Conservation (phyloP, 2,888 invertebrate genomes). For the Phaedon cochleariae region DNA sequence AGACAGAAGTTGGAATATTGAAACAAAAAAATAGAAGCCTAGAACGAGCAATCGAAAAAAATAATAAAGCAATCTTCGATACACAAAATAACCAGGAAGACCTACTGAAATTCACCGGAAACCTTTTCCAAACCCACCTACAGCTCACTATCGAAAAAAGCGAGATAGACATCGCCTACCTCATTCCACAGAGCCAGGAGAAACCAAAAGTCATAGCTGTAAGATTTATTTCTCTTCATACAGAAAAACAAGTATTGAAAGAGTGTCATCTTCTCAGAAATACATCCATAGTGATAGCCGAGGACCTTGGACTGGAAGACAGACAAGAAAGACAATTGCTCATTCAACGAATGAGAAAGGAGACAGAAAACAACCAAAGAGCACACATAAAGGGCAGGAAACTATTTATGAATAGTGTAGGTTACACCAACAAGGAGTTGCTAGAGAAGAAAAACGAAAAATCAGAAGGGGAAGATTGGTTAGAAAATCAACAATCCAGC, state of each 20-base stretch:
- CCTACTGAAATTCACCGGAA: background rate
- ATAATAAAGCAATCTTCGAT: background rate
- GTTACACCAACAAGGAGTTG: conserved; percentile 4
- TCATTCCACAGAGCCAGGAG: background rate
- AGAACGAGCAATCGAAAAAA: too few relatives aligned
- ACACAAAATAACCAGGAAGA: background rate
- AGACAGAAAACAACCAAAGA: conserved; percentile 4
- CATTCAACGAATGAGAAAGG: background rate
- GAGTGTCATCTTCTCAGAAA: background rate
- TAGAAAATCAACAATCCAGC: too few relatives aligned
- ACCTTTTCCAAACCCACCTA: background rate
- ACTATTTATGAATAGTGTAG: conserved; percentile 5
- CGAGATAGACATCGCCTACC: background rate
- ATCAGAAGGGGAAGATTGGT: background rate
- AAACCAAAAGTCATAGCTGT: background rate
- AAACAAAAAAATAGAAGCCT: too few relatives aligned
- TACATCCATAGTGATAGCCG: conserved; percentile 1
- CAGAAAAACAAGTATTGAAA: background rate
- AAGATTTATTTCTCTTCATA: background rate
- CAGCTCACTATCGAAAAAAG: background rate
- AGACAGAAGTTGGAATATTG: too few relatives aligned
- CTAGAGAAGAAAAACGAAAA: background rate
- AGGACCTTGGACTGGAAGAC: background rate
- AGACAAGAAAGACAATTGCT: conserved; percentile 5
- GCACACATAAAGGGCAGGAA: conserved; percentile 5